Percentiles rank a stretch among this genome's conserved stretches.
phyloP scores from a whole-genome alignment of 2,797 vertebrate genomes.

The Glyptemys insculpta region DNA sequence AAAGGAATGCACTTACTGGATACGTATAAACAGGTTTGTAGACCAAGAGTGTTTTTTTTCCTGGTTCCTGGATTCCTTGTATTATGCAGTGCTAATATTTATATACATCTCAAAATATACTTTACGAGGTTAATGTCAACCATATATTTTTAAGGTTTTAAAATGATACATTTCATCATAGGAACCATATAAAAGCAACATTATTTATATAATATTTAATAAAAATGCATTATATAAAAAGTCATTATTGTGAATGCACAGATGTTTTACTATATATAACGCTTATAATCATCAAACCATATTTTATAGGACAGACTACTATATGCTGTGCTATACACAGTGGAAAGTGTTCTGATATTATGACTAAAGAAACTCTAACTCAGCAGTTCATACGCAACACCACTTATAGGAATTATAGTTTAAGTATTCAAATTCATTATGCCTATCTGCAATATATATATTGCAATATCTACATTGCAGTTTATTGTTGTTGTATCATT shows the following conservation, averaged over 20 bases:
- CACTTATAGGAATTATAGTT: background rate
- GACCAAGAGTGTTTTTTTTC: background rate
- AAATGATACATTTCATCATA: background rate
- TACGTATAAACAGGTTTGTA: background rate
- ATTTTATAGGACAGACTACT: background rate
- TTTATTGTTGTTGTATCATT: background rate
- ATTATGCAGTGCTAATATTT: background rate
- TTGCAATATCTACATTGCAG: background rate
- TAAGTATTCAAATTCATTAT: background rate
- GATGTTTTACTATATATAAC: background rate
- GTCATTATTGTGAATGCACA: background rate
- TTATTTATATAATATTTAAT: background rate
- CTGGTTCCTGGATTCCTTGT: background rate
- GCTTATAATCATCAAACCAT: background rate
- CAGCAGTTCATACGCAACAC: background rate
- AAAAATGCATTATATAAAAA: background rate
- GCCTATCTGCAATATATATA: background rate
- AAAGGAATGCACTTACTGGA: background rate
- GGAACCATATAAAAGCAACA: background rate
- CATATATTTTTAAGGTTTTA: background rate
- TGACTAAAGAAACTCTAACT: background rate
- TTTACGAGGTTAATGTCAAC: background rate
- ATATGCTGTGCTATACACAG: background rate
- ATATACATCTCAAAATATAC: background rate
- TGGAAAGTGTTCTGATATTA: background rate